Evolutionary conservation across 2,797 vertebrate species (phyloP), one percentile per base, ranked within the genome.

Genomic region (Philypnodon macrostomus): DNA sequence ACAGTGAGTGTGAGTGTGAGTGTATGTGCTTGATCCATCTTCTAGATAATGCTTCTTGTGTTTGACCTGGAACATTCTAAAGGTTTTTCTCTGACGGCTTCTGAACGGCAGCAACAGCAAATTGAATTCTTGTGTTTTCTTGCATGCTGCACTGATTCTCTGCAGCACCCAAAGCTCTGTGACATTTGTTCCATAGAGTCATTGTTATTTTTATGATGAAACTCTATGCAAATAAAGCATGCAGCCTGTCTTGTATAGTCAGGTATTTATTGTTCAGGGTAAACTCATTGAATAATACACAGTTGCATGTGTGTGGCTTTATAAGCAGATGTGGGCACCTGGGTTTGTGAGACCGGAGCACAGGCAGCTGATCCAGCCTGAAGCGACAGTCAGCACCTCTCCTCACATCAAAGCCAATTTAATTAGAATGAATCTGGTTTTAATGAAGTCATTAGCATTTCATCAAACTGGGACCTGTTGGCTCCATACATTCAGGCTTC

Each of bases 351-450:
- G 26, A 16, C 40, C 39, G 1, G 31, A 54, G 49, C n/a, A 6
- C 1, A 42, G 21, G 54, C 41, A 62, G 37, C 40, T 56, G 41
- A 49, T 45, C 37, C 19, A n/a, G n/a, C n/a, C n/a, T n/a, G n/a
- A n/a, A n/a, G n/a, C n/a, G 19, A 35, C 39, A 56, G 45, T 58
- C 48, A 60, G 38, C 50, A 40, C 24, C 31, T 52, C 44, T 47
- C 55, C 50, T 36, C 2, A 47, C 53, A 53, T 41, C 8, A 57
- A 54, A 59, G 9, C 7, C 16, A 58, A 70, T 70, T 67, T 23
- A 27, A 70, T 58, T 73, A 34, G 42, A 64, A 72, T 65, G 11
- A 53, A 75, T 80, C 42, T 62, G 32, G 44, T 52, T 65, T 65
- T 41, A 59, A 75, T 67, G 4, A 64, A 33, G 31, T 38, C 47